These are phyloP conservation scores for Cebuella pygmaea DNA, from an alignment of 2,797 vertebrate species.

Conservation along the genomic window DNA sequence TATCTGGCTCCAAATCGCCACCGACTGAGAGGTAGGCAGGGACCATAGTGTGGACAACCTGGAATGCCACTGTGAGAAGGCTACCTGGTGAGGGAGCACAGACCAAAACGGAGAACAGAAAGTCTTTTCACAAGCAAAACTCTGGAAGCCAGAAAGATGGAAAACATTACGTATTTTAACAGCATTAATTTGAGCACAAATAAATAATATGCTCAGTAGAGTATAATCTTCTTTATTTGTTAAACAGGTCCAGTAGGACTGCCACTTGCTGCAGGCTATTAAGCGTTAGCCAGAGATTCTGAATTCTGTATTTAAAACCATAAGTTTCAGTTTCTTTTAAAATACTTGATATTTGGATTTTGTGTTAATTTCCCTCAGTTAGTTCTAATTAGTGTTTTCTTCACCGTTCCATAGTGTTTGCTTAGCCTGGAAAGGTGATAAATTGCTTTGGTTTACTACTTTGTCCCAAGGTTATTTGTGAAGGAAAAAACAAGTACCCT, in stretches of 20 bases:
- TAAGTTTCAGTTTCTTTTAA: conserved; percentile 5
- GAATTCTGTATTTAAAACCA: conserved; percentile 12
- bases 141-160: neutral
- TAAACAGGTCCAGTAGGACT: neutral
- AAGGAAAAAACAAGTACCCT: conserved; percentile 34
- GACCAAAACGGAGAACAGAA: neutral
- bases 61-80: accelerated
- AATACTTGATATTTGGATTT: conserved; percentile 48
- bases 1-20: neutral
- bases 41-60: too few relatives aligned
- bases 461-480: conserved; percentile 57
- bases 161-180: neutral
- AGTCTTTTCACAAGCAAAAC: neutral
- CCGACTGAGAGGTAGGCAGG: neutral
- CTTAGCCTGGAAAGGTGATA: conserved; percentile 54
- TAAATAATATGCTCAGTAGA: neutral
- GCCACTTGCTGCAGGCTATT: neutral
- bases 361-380: conserved; percentile 59
- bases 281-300: neutral
- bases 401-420: conserved; percentile 8
- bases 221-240: neutral
- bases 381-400: conserved; percentile 61
- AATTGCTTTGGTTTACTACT: conserved; percentile 51
- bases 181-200: conserved; percentile 15
- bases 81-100: neutral